Evolutionary conservation across 2,888 invertebrate genomes (phyloP).

Genomic region (Rhamnusium bicolor): DNA sequence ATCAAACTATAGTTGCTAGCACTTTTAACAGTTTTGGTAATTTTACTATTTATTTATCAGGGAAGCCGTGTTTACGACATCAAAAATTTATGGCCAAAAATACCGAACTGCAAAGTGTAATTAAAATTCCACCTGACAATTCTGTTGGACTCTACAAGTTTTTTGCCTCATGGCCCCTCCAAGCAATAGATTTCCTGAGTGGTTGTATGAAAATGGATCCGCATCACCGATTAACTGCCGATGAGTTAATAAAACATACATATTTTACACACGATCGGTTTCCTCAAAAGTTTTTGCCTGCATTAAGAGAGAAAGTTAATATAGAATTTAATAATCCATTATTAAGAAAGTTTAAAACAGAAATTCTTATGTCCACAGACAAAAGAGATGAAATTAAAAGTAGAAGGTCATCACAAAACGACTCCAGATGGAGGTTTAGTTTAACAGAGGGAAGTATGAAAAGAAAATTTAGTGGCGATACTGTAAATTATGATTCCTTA

Average conservation of each 20-base stretch:
- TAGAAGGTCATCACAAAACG: slow-evolving; percentile 29
- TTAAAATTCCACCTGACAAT: slow-evolving; percentile 60
- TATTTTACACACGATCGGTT: slow-evolving; percentile 70
- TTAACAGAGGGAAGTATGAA: slow-evolving; percentile 64
- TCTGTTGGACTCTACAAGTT: slow-evolving; percentile 62
- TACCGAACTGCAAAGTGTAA: slow-evolving; percentile 69
- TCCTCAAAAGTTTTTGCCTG: slow-evolving; percentile 78
- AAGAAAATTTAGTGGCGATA: slow-evolving; percentile 64
- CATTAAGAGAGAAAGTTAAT: slow-evolving; percentile 77
- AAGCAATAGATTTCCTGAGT: slow-evolving; percentile 70
- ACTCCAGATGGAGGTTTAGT: slow-evolving; percentile 64
- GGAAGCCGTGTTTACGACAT: slow-evolving; percentile 71
- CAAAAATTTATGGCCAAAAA: slow-evolving; percentile 71
- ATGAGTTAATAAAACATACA: slow-evolving; percentile 74
- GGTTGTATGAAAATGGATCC: slow-evolving; percentile 78
- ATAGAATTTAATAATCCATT: slow-evolving; percentile 77
- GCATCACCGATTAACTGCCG: slow-evolving; percentile 75
- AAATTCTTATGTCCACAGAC: slow-evolving; percentile 67
- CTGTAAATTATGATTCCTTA: slow-evolving; percentile 43
- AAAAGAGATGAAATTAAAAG: slow-evolving; percentile 59
- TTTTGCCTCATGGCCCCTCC: slow-evolving; percentile 70
- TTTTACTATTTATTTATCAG: slow-evolving; percentile 57
- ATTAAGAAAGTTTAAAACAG: slow-evolving; percentile 67
- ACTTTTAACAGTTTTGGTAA: no score
- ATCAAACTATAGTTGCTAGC: no score